phyloP scores from a whole-genome alignment of 2,888 invertebrate genomes.

The Ecliptopera silaceata region DNA sequence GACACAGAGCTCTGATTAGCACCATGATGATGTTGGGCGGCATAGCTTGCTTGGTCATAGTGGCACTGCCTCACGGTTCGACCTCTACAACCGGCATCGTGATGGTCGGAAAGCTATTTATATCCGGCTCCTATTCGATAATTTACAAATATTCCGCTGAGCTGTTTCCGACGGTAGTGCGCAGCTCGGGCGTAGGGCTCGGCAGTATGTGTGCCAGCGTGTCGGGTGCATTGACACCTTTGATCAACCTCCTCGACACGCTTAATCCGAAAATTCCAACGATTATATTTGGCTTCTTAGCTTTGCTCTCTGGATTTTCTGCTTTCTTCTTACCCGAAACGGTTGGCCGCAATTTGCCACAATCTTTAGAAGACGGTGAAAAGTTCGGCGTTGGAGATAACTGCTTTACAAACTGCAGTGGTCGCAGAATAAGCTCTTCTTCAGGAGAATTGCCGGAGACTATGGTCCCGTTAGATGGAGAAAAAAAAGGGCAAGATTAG shows the following conservation, averaged over 20 bases:
- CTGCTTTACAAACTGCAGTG: conserved; percentile 87
- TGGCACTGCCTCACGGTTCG: conserved; percentile 86
- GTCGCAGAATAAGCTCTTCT: conserved; percentile 65
- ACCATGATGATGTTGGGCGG: conserved; percentile 91
- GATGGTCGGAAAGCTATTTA: conserved; percentile 91
- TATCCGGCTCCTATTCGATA: conserved; percentile 93
- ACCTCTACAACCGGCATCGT: conserved; percentile 85
- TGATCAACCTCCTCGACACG: conserved; percentile 89
- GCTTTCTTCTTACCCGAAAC: conserved; percentile 92
- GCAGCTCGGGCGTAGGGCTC: conserved; percentile 92
- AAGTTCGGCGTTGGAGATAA: conserved; percentile 92
- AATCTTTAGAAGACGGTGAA: conserved; percentile 92
- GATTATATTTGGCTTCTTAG: conserved; percentile 88
- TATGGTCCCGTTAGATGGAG: conserved; percentile 71
- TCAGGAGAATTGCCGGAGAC: conserved; percentile 70
- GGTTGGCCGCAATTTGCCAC: conserved; percentile 90
- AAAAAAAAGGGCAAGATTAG: conserved; percentile 56
- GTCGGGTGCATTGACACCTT: conserved; percentile 90
- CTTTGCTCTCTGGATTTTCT: conserved; percentile 88
- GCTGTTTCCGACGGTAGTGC: conserved; percentile 92
- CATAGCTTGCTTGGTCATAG: conserved; percentile 88
- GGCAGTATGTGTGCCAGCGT: conserved; percentile 94
- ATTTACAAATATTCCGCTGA: conserved; percentile 95
- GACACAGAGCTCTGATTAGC: conserved; percentile 89
- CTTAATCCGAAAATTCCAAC: conserved; percentile 91